Conservation (phyloP, 2,113 vertebrate genomes). For the Peucedramus taeniatus region DNA sequence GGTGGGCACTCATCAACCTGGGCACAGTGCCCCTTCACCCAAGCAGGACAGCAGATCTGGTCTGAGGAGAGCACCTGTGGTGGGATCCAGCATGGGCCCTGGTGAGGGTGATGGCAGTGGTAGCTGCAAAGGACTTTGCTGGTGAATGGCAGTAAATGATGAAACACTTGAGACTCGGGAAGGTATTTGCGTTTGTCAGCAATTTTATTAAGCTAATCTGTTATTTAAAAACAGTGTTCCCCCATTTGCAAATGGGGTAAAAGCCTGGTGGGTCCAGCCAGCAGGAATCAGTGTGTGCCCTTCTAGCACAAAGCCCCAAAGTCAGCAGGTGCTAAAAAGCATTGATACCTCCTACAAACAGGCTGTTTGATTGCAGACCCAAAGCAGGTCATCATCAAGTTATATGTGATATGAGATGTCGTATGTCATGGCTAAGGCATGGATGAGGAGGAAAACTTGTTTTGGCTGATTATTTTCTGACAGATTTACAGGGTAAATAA, state of each 20-base stretch:
- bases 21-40: neutral
- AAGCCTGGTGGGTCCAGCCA: neutral
- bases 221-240: neutral
- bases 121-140: neutral
- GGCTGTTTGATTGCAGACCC: neutral
- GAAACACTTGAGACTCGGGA: neutral
- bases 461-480: neutral
- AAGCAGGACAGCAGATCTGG: neutral
- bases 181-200: neutral
- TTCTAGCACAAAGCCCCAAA: neutral
- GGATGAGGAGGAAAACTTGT: neutral
- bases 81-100: neutral
- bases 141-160: neutral
- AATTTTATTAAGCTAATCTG: neutral
- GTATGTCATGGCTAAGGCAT: neutral
- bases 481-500: neutral
- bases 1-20: neutral
- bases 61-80: neutral
- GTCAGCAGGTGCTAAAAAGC: neutral
- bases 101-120: neutral
- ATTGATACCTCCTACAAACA: neutral
- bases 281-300: neutral
- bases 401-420: neutral
- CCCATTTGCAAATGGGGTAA: neutral
- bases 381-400: neutral